phyloP scores from a whole-genome alignment of 2,113 vertebrate species.

The Mus spicilegus region DNA sequence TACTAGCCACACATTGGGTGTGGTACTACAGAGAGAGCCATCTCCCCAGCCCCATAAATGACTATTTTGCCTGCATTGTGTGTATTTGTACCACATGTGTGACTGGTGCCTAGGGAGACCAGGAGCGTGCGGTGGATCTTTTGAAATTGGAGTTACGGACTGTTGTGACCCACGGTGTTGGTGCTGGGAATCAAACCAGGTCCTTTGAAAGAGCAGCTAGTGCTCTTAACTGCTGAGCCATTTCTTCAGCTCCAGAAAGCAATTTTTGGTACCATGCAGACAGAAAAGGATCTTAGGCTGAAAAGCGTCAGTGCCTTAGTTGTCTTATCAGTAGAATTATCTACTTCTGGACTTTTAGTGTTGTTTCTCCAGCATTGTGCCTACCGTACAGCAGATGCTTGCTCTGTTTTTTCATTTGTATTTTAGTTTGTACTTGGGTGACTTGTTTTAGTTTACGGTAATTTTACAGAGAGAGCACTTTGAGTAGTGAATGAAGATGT shows the following conservation, averaged over 20 bases:
- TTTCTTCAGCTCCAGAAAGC: not conserved
- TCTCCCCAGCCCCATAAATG: not conserved
- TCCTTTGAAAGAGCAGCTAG: not conserved
- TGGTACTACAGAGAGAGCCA: not conserved
- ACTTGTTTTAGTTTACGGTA: slow-evolving; percentile 29
- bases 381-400: not conserved
- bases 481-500: slow-evolving; percentile 46
- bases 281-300: not conserved
- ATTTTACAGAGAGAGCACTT: not conserved
- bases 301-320: not conserved
- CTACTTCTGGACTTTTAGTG: not conserved
- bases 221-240: not conserved
- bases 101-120: not conserved
- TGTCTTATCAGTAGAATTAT: not conserved
- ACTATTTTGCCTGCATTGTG: not conserved
- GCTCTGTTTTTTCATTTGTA: not conserved
- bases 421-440: slow-evolving; percentile 54
- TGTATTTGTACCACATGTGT: not conserved
- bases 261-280: not conserved
- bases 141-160: not conserved
- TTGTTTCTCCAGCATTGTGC: not conserved
- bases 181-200: not conserved
- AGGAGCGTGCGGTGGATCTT: not conserved
- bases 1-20: not conserved
- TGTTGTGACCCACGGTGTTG: not conserved